Base-by-base conservation (phyloP, 2,113 vertebrate species). In the Pelecanus crispus region DNA sequence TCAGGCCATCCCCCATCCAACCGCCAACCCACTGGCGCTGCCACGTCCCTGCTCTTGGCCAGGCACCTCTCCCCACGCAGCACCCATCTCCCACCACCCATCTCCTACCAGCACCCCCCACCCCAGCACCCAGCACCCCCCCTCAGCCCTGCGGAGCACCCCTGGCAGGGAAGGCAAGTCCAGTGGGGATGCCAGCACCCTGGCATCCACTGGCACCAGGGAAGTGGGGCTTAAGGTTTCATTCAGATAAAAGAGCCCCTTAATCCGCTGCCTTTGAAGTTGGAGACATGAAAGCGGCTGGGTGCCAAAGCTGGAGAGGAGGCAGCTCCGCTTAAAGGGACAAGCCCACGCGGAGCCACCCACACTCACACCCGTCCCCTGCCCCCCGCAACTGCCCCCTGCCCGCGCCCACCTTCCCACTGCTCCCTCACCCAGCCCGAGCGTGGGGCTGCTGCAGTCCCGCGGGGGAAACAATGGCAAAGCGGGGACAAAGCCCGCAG, bases 231-330 rank as follows among this genome's bases (percentile, higher is more conserved):
- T 97, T 96, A 94, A 90, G 92, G 97, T 97, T 97, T 94, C 96
- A 96, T 97, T 97, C 95, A 88, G 96, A 98, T 97, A 97, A 98
- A 98, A 97, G 97, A 95, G 96, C 94, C 81, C 89, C 95, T 95
- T 97, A 97, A 98, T 97, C 97, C 81, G 52, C 93, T 75, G 96
- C 97, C 97, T 98, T 98, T 97, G 97, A 98, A 97, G 97, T 97
- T 61, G 34, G 90, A 97, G 93, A 97, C 96, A 96, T 97, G 95
- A 98, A 98, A 98, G 97, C 77, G 84, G 95, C 93, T 97, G 91
- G 81, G 68, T 85, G 96, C 97, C 96, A 97, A 92, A 96, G 95
- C 96, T 10, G 11, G 80, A 85, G 96, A 95, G 93, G 87, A 90
- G 71, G 94, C 90, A 96, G 94, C 95, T 83, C 75, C 49, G 10